Conservation (phyloP, 1,140 invertebrate genomes). For the Leptinotarsa defecta region DNA sequence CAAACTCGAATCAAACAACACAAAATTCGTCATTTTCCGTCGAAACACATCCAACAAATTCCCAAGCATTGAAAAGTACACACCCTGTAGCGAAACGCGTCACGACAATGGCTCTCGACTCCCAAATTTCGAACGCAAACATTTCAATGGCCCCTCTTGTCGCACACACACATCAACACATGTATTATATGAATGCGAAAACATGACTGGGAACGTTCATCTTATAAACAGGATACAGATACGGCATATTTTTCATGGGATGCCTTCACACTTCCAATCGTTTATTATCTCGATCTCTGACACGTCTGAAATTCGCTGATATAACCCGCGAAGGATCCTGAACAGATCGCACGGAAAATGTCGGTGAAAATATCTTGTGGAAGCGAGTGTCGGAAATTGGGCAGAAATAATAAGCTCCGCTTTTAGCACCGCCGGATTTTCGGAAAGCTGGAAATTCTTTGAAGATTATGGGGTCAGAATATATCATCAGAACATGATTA, state of each 20-base stretch:
- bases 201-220: background rate
- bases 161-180: background rate
- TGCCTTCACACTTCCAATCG: background rate
- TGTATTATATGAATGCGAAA: slow-evolving; percentile 4
- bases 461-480: too few species aligned
- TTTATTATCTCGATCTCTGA: slow-evolving; percentile 6
- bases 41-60: too few species aligned
- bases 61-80: too few species aligned
- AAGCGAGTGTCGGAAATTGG: background rate
- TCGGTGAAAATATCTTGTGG: background rate
- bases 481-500: too few species aligned
- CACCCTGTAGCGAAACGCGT: too few species aligned
- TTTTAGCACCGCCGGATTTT: too few species aligned
- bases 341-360: slow-evolving; percentile 2
- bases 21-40: too few species aligned
- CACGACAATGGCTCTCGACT: background rate
- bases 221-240: slow-evolving; percentile 6
- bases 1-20: too few species aligned
- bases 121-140: background rate
- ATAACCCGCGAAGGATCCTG: background rate
- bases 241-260: slow-evolving; percentile 5
- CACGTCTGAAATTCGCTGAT: slow-evolving; percentile 2
- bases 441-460: too few species aligned
- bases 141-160: background rate
- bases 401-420: slow-evolving; percentile 4